These are phyloP conservation scores for Tokudaia tokunoshimensis DNA, from an alignment of 2,797 vertebrate species.

Conservation along the genomic window DNA sequence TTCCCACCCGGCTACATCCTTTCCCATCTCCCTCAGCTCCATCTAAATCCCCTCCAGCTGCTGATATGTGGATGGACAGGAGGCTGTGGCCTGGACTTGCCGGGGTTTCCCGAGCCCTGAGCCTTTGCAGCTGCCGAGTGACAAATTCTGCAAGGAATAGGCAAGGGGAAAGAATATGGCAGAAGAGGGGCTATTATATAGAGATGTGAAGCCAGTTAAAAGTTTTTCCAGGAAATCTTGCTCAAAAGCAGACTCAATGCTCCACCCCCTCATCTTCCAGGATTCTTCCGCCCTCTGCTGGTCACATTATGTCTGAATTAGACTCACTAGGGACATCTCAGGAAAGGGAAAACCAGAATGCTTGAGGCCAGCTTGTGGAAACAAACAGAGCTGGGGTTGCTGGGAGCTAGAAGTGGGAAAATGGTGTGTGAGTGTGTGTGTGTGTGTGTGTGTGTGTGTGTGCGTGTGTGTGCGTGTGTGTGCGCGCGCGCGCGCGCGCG, in stretches of 20 bases:
- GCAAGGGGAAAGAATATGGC: conserved; percentile 59
- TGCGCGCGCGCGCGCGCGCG: too few species aligned
- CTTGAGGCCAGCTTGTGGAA: background rate
- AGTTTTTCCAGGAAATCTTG: conserved; percentile 68
- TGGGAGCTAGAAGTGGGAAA: background rate
- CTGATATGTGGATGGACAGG: conserved; percentile 61
- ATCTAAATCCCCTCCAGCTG: conserved; percentile 73
- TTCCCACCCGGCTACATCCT: background rate
- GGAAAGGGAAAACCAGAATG: background rate
- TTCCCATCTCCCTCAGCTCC: conserved; percentile 51
- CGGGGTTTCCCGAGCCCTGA: conserved; percentile 74
- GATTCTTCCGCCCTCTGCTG: conserved; percentile 81
- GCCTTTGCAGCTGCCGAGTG: conserved; percentile 72
- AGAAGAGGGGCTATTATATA: conserved; percentile 66
- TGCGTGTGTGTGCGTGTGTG: too few species aligned
- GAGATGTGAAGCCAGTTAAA: conserved; percentile 60
- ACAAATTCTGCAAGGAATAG: conserved; percentile 58
- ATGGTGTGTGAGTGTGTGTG: background rate
- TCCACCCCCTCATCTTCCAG: background rate
- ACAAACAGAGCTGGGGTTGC: background rate
- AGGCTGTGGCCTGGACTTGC: conserved; percentile 50
- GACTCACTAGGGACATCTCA: background rate
- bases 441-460: background rate
- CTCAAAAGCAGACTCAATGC: background rate
- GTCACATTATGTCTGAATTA: background rate